Evolutionary conservation across 2,888 invertebrate genomes (phyloP), one percentile per base, ranked within the genome.

Genomic region (Lymantria dispar): DNA sequence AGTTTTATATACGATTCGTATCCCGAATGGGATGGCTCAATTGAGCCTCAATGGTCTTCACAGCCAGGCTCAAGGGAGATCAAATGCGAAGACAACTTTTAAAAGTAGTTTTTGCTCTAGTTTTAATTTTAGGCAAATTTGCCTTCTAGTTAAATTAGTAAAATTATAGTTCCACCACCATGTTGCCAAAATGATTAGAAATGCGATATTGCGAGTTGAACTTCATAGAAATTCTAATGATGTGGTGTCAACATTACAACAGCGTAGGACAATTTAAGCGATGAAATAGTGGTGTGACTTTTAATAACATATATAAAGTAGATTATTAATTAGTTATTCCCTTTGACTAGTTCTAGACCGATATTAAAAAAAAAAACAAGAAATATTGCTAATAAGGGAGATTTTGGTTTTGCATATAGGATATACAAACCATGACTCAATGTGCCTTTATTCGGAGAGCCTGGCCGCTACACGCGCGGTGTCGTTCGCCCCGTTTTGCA

Each of bases 401-500:
- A 68, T 72, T 73, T 82, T 80, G 76, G 76, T 85, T 84, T 80
- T 78, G 82, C 80, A 78, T 80, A 76, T 80, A 83, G 78, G 74
- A 76, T 82, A 81, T 14, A 83, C 80, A 81, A 82, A 83, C 83
- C 87, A 87, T 80, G 81, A 87, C 80, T 86, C 83, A 83, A 90
- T 90, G 91, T 91, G 91, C 91, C 91, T 91, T 91, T 86, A 85
- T 79, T 86, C 84, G 85, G 87, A 85, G 81, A 88, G 76, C 82
- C 85, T 80, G 75, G 78, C 80, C 78, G 81, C 77, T 63, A 66
- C 57, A 70, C 83, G 84, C 86, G 87, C 85, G 85, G 83, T 83
- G 87, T 80, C 83, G 63, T 65, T 65, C 59, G 76, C 74, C 78
- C 78, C 74, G 58, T 71, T 69, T 68, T 71, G 63, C 69, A 70